These are phyloP conservation scores for Notolabrus celidotus DNA, from an alignment of 2,797 vertebrate species.

Conservation along the genomic window DNA sequence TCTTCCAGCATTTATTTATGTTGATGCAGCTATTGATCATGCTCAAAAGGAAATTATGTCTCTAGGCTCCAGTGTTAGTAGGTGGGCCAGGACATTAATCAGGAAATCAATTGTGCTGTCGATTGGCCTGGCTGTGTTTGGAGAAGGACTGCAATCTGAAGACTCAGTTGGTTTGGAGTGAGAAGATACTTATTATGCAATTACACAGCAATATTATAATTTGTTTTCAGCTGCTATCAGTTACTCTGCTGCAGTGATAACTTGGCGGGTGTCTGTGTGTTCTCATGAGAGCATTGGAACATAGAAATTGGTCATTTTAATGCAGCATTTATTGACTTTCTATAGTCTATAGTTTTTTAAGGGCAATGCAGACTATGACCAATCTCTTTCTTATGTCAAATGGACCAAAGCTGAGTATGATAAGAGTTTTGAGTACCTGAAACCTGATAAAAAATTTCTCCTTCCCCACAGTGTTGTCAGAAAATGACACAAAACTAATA, in stretches of 20 bases:
- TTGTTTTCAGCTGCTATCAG: conserved; percentile 35
- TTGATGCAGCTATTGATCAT: conserved; percentile 91
- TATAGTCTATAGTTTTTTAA: background rate
- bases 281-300: conserved; percentile 21
- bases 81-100: conserved; percentile 90
- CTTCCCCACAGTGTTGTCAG: too few relatives aligned
- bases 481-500: too few relatives aligned
- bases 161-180: conserved; percentile 64
- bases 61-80: conserved; percentile 84
- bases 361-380: too few relatives aligned
- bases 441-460: background rate
- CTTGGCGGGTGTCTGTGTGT: conserved; percentile 11
- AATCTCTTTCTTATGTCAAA: background rate
- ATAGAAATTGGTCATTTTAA: conserved; percentile 8
- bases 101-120: conserved; percentile 90
- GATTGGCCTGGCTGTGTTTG: conserved; percentile 83
- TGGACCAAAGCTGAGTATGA: too few relatives aligned
- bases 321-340: conserved; percentile 18
- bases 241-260: conserved; percentile 33
- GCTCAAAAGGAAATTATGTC: conserved; percentile 90
- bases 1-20: conserved; percentile 81
- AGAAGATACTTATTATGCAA: conserved; percentile 74
- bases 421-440: background rate
- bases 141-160: conserved; percentile 77
- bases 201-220: conserved; percentile 65